phyloP scores from a whole-genome alignment of 1,140 invertebrate species.

The Schlechtendalia chinensis region DNA sequence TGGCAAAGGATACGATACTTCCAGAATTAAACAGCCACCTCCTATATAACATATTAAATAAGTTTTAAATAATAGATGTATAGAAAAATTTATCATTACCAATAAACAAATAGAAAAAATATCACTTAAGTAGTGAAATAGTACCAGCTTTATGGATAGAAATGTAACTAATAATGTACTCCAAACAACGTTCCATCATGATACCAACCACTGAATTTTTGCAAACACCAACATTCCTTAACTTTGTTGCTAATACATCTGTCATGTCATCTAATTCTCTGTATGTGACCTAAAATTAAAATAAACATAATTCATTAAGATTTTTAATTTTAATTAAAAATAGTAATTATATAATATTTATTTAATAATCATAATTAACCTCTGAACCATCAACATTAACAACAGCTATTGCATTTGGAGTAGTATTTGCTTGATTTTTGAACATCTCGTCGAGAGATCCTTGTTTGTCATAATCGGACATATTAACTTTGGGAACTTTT shows the following conservation, averaged over 20 bases:
- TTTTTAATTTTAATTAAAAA: not conserved
- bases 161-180: constrained; percentile 59
- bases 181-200: constrained; percentile 57
- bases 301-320: constrained; percentile 4
- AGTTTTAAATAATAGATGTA: constrained; percentile 1
- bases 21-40: constrained; percentile 56
- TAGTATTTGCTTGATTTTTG: constrained; percentile 51
- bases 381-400: constrained; percentile 49
- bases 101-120: not conserved
- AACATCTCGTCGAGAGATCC: constrained; percentile 54
- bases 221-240: constrained; percentile 50
- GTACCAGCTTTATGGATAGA: constrained; percentile 59
- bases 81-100: not conserved
- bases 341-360: too few species aligned
- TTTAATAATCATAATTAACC: too few species aligned
- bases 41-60: constrained; percentile 44
- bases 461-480: constrained; percentile 53
- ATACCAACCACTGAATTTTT: constrained; percentile 56
- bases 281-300: constrained; percentile 48
- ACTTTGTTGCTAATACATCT: constrained; percentile 51
- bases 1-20: constrained; percentile 58
- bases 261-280: constrained; percentile 52
- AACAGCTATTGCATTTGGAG: constrained; percentile 52
- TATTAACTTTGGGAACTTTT: constrained; percentile 42
- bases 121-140: not conserved